Evolutionary conservation across 2,113 vertebrate genomes (phyloP).

Genomic region (Phylloscopus trochiloides): DNA sequence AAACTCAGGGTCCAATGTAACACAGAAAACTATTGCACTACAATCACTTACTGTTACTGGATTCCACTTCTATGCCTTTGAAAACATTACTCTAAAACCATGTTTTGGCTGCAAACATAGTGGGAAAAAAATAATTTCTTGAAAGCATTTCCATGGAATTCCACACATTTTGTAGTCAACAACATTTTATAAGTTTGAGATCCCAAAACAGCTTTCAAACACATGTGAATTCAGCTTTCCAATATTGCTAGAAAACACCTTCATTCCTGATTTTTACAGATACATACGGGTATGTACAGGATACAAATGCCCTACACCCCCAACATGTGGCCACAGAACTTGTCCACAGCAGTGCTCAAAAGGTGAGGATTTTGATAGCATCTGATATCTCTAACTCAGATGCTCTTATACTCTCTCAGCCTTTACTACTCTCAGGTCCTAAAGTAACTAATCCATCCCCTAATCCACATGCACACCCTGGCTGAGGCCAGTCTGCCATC

Average conservation of each 20-base stretch:
- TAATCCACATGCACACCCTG: accelerated
- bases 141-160: background rate
- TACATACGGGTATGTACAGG: accelerated
- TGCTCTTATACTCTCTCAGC: background rate
- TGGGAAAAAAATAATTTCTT: background rate
- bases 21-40: background rate
- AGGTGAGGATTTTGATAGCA: background rate
- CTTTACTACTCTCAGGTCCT: background rate
- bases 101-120: background rate
- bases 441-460: background rate
- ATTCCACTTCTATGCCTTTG: accelerated
- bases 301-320: background rate
- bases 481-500: background rate
- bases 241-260: background rate
- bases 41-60: background rate
- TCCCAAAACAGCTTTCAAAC: background rate
- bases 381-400: background rate
- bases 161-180: background rate
- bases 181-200: background rate
- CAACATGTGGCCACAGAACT: accelerated
- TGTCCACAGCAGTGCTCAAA: background rate
- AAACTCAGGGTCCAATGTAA: accelerated
- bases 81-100: background rate
- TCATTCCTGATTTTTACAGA: background rate
- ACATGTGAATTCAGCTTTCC: background rate